Base-by-base conservation (phyloP, 2,797 vertebrate species). In the Pseudopleuronectes americanus region DNA sequence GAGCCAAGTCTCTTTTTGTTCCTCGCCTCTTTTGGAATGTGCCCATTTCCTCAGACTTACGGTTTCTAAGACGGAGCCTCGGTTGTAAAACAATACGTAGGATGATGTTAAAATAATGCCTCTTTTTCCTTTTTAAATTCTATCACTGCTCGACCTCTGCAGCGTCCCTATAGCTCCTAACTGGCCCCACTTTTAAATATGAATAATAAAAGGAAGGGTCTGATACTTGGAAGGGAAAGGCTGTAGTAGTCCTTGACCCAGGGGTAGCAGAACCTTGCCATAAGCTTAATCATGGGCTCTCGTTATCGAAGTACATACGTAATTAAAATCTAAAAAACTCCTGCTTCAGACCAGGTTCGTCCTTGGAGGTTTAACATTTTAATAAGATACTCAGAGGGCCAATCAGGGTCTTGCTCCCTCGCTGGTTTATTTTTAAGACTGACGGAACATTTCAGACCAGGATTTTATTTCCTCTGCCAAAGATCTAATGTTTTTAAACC, bases 161-260 rank as follows among this genome's bases (percentile, higher is more conserved):
- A 4, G 31, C 53, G 4, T 31, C 16, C 1, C 49, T 36, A 22
- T 58, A 19, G 26, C 28, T 69, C 23, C 10, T 57, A 28, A 21
- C n/a, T 48, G n/a, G 26, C 19, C 53, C 71, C 55, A 57, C 43
- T 71, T 77, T 74, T 21, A 38, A 1, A 23, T 28, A 21, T 67
- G 43, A 75, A 76, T 74, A 64, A 53, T 59, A 66, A 66, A 21
- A 33, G 45, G 26, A 6, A 22, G 24, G 14, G 24, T 47, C 43
- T 59, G 17, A 33, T 26, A 45, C 55, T 55, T 49, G 63, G n/a
- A 61, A 45, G 31, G 65, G 28, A 58, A 47, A 23, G 36, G 54
- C 23, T 49, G 62, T 22, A 52, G 26, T 9, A 59, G 86, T 73
- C 86, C 85, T 90, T 90, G 89, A 92, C 87, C 87, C 21, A 19